Conservation (phyloP, 2,797 vertebrate species). For the Rhinella marina region DNA sequence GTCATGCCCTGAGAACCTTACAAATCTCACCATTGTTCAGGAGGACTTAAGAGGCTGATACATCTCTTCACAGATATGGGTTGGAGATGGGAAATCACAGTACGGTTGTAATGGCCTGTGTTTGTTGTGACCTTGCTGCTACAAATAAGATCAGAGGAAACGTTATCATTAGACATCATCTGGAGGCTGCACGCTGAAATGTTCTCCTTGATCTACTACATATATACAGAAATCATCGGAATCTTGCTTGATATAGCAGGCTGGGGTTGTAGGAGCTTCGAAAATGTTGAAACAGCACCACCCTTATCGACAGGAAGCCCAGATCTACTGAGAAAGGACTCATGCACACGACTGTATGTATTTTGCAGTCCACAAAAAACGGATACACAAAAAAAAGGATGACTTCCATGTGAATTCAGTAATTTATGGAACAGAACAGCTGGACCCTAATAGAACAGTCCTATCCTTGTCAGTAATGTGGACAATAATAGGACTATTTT, state of each 20-base stretch:
- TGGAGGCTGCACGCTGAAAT: not conserved
- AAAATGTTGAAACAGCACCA: too few relatives aligned
- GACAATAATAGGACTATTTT: too few relatives aligned
- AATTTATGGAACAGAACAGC: too few relatives aligned
- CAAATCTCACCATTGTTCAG: slow-evolving; percentile 48
- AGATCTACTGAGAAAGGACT: too few relatives aligned
- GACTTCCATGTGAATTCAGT: too few relatives aligned
- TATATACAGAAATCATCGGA: not conserved
- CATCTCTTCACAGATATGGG: slow-evolving; percentile 23
- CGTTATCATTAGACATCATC: not conserved
- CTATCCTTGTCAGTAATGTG: too few relatives aligned
- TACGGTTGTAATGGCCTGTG: slow-evolving; percentile 15
- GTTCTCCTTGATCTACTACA: not conserved
- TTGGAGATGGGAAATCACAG: slow-evolving; percentile 39
- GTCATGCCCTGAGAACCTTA: slow-evolving; percentile 21
- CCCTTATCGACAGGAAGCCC: too few relatives aligned
- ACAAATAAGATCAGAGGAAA: slow-evolving; percentile 25
- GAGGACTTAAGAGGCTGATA: slow-evolving; percentile 25
- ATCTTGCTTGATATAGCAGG: not conserved
- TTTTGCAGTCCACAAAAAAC: too few relatives aligned
- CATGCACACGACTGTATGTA: too few relatives aligned
- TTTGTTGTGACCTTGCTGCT: slow-evolving; percentile 52
- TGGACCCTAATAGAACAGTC: too few relatives aligned
- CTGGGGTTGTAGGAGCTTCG: not conserved
- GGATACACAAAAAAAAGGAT: too few relatives aligned